Conservation (phyloP, 2,888 invertebrate species). For the Ptilodon capucinus region DNA sequence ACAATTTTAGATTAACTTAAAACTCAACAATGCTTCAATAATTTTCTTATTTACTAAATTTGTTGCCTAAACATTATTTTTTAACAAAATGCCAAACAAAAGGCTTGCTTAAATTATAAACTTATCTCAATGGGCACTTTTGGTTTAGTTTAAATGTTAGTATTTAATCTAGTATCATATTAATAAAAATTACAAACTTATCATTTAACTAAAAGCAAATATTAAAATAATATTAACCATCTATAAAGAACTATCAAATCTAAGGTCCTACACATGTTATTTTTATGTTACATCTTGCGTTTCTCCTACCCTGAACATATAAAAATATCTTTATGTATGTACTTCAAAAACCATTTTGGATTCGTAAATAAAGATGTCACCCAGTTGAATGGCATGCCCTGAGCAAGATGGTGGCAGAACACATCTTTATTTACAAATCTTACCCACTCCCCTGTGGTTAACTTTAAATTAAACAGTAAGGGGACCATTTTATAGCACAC, state of each 20-base stretch:
- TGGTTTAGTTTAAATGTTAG: conserved; percentile 82
- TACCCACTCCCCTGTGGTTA: conserved; percentile 48
- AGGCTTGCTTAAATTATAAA: conserved; percentile 76
- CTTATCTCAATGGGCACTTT: conserved; percentile 84
- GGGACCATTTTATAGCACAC: conserved; percentile 72
- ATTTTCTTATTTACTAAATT: conserved; percentile 78
- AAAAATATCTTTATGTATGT: conserved; percentile 81
- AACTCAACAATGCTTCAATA: conserved; percentile 78
- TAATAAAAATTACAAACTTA: conserved; percentile 80
- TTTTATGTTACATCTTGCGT: conserved; percentile 70
- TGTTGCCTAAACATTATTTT: conserved; percentile 78
- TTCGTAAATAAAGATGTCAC: conserved; percentile 55
- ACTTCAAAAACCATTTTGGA: conserved; percentile 66
- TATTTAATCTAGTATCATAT: conserved; percentile 78
- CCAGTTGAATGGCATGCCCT: background rate
- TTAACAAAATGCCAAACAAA: conserved; percentile 77
- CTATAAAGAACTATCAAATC: conserved; percentile 79
- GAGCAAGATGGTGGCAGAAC: conserved; percentile 15
- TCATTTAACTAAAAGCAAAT: conserved; percentile 78
- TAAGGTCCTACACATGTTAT: conserved; percentile 76
- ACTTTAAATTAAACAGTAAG: conserved; percentile 55
- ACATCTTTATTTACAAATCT: conserved; percentile 56
- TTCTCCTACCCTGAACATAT: conserved; percentile 75
- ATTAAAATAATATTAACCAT: conserved; percentile 76
- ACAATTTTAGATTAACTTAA: conserved; percentile 79